Evolutionary conservation across 2,113 vertebrate species (phyloP).

Genomic region (Cnemophilus loriae): DNA sequence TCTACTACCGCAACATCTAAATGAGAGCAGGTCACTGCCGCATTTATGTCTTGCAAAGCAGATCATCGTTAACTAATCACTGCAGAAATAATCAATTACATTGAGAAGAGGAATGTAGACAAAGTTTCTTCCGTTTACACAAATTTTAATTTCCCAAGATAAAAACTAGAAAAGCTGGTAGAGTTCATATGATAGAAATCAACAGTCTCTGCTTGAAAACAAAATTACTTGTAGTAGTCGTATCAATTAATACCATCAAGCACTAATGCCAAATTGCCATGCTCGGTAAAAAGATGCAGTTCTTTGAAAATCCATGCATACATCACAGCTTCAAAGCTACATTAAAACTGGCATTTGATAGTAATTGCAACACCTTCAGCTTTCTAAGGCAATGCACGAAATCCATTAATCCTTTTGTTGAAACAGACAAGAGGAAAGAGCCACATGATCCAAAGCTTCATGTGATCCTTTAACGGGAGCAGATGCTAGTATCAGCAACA

Average conservation of each 20-base stretch:
- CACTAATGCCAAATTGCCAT: neutral
- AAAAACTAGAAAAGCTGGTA: neutral
- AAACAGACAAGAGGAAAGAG: neutral
- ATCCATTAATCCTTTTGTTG: slow-evolving; percentile 55
- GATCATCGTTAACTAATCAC: slow-evolving; percentile 69
- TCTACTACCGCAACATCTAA: slow-evolving; percentile 82
- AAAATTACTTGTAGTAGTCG: neutral
- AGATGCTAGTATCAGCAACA: neutral
- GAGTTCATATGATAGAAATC: neutral
- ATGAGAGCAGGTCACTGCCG: slow-evolving; percentile 76
- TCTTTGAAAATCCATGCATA: slow-evolving; percentile 30
- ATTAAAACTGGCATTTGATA: neutral
- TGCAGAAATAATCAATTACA: slow-evolving; percentile 50
- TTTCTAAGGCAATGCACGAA: neutral
- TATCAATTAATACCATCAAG: neutral
- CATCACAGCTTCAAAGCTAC: neutral
- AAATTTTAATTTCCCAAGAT: neutral
- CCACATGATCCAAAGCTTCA: slow-evolving; percentile 34
- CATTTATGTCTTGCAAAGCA: slow-evolving; percentile 72
- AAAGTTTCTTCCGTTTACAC: neutral
- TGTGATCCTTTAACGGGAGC: neutral
- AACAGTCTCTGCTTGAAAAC: slow-evolving; percentile 1
- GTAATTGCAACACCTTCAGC: slow-evolving; percentile 38
- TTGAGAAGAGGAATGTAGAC: neutral
- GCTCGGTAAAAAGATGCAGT: neutral